Conservation (phyloP, 2,113 vertebrate genomes). For the Eurystomus gularis region DNA sequence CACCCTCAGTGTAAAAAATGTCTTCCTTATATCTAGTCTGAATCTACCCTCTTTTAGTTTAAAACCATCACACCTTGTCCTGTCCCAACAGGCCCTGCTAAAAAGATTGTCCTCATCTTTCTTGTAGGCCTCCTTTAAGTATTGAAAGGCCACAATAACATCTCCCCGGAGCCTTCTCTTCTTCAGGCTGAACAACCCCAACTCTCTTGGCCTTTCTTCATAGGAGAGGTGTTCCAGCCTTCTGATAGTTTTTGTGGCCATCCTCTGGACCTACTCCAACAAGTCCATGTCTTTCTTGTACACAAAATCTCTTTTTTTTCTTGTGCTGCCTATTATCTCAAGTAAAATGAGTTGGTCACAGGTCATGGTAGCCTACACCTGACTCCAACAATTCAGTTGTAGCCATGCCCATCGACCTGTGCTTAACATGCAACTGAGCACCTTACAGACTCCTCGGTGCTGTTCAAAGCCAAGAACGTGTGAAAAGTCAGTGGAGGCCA, state of each 20-base stretch:
- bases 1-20: neutral
- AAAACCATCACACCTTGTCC: neutral
- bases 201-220: neutral
- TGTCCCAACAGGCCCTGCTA: neutral
- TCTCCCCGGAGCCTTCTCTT: neutral
- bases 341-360: neutral
- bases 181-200: neutral
- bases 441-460: neutral
- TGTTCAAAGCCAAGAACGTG: neutral
- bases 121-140: neutral
- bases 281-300: neutral
- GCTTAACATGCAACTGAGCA: neutral
- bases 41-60: neutral
- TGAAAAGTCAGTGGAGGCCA: neutral
- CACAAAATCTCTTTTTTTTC: neutral
- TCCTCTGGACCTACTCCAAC: neutral
- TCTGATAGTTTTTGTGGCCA: neutral
- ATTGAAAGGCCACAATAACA: neutral
- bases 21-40: neutral
- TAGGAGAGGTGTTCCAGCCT: neutral
- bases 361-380: accelerated
- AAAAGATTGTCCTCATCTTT: neutral
- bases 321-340: accelerated
- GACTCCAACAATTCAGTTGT: neutral
- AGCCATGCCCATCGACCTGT: neutral